phyloP scores from a whole-genome alignment of 2,888 invertebrate species.

The Melinaea marsaeus region DNA sequence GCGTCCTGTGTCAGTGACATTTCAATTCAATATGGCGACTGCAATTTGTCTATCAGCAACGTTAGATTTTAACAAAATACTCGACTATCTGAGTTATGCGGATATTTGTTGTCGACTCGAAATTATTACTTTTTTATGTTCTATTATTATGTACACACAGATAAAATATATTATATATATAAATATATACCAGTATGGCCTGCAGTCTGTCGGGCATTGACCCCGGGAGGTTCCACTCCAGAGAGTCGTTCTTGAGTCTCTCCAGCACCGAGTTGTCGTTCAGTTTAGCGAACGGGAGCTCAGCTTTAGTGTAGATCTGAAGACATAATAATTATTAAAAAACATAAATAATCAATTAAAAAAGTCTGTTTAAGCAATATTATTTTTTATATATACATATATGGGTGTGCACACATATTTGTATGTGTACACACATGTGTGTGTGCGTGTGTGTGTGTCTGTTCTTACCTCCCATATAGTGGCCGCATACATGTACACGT shows the following conservation, averaged over 20 bases:
- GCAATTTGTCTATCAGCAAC: too few species aligned
- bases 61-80: neutral
- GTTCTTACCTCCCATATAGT: constrained; percentile 89
- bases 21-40: too few species aligned
- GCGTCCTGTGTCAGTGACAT: too few species aligned
- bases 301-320: constrained; percentile 72
- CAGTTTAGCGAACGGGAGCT: constrained; percentile 78
- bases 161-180: neutral
- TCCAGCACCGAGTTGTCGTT: constrained; percentile 86
- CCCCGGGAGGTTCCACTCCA: constrained; percentile 83
- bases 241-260: constrained; percentile 79
- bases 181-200: constrained; percentile 51
- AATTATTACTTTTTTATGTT: neutral
- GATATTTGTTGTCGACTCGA: too few species aligned
- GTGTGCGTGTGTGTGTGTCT: too few species aligned
- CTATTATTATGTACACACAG: neutral
- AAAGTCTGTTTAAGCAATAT: too few species aligned
- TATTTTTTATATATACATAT: too few species aligned
- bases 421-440: too few species aligned
- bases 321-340: constrained; percentile 18
- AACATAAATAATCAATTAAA: too few species aligned
- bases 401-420: too few species aligned
- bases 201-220: constrained; percentile 79
- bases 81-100: too few species aligned
- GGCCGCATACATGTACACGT: constrained; percentile 94